Conservation (phyloP, 2,797 vertebrate species). For the Orientallactaga sibirica region DNA sequence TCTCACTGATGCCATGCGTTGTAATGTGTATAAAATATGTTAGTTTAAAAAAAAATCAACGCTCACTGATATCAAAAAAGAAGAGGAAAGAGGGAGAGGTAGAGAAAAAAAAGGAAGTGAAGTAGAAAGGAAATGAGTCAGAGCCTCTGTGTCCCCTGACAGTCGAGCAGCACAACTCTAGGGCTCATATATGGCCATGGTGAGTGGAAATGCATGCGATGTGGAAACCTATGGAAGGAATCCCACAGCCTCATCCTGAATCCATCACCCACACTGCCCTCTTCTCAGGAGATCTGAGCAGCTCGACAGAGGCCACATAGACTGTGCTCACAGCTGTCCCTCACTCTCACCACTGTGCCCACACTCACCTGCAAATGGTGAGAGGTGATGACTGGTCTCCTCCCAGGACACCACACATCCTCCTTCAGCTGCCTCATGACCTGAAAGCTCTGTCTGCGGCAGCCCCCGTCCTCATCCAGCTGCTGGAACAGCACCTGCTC, state of each 20-base stretch:
- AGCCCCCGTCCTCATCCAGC: slow-evolving; percentile 92
- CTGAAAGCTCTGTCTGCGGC: slow-evolving; percentile 89
- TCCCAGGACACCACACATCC: slow-evolving; percentile 92
- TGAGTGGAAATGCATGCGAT: fast-evolving
- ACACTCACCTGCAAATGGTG: slow-evolving; percentile 91
- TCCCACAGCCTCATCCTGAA: fast-evolving
- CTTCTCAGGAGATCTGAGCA: neutral
- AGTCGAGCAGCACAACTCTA: fast-evolving
- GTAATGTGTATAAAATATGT: too few species aligned
- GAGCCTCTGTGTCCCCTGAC: neutral
- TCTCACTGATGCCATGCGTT: neutral
- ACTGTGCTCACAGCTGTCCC: neutral
- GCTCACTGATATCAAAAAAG: neutral
- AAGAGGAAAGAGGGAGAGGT: too few species aligned
- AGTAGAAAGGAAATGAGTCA: fast-evolving
- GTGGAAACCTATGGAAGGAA: too few species aligned
- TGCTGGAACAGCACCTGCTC: slow-evolving; percentile 90
- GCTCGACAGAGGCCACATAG: too few species aligned
- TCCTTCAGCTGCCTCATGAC: slow-evolving; percentile 92
- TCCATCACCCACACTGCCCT: fast-evolving
- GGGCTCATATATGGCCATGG: fast-evolving
- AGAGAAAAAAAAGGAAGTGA: too few species aligned
- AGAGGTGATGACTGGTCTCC: slow-evolving; percentile 90
- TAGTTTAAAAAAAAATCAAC: too few species aligned
- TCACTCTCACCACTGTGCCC: fast-evolving